A percentile compares a stretch with the other conserved stretches of the same genome.
Conservation (phyloP, 2,113 vertebrate genomes). For the Suricata suricatta region DNA sequence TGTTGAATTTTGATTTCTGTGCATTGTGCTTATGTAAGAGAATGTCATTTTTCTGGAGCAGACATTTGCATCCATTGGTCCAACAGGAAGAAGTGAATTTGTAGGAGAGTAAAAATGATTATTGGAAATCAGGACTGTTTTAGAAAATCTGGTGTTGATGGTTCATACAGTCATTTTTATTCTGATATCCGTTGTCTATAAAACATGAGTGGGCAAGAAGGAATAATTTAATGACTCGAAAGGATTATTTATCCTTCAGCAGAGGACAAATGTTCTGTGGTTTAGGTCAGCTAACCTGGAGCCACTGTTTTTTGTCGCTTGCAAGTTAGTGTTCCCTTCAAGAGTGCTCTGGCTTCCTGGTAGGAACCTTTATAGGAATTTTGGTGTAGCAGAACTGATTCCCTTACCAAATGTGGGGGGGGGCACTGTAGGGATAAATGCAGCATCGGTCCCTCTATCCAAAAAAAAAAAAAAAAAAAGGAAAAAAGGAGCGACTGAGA, state of each 20-base stretch:
- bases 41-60: background rate
- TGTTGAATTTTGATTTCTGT: background rate
- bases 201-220: background rate
- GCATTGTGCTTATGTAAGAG: background rate
- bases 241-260: background rate
- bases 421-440: background rate
- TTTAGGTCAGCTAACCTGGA: background rate
- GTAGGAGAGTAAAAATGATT: background rate
- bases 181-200: background rate
- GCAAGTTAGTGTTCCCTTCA: background rate
- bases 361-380: constrained; percentile 12
- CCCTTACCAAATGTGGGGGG: background rate
- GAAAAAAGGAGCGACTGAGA: background rate
- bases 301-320: background rate
- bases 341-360: background rate
- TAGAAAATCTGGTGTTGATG: background rate
- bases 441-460: background rate
- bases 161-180: background rate
- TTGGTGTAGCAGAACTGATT: background rate
- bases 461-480: background rate
- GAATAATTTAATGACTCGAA: background rate
- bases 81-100: background rate
- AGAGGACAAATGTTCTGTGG: background rate
- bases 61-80: background rate
- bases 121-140: background rate